A percentile compares a stretch with the other conserved stretches of the same genome.
Conservation (phyloP, 2,888 invertebrate genomes). For the Tachystola acroxantha region DNA sequence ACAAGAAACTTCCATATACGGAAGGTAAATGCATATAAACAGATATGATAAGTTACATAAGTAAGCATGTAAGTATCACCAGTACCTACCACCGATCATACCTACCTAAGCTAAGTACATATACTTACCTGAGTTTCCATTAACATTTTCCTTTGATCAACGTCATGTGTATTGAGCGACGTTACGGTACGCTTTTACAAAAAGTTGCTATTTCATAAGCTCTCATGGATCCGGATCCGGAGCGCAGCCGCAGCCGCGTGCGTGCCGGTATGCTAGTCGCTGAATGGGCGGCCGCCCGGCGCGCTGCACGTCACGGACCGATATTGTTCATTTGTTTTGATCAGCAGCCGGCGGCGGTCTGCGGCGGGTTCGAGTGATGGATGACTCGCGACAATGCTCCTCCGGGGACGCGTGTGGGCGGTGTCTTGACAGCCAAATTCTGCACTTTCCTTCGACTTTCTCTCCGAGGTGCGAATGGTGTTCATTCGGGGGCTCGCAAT, state of each 20-base stretch:
- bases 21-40: no score
- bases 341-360: conserved; percentile 37
- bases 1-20: no score
- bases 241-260: neutral
- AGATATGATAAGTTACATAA: no score
- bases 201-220: no score
- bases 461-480: conserved; percentile 76
- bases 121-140: no score
- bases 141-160: no score
- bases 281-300: conserved; percentile 3
- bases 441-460: conserved; percentile 77
- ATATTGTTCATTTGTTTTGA: conserved; percentile 53
- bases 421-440: conserved; percentile 70
- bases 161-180: no score
- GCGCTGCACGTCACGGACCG: conserved; percentile 18
- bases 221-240: neutral
- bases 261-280: neutral
- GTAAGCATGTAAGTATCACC: no score
- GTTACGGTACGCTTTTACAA: no score
- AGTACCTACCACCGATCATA: no score
- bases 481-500: conserved; percentile 67
- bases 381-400: conserved; percentile 69
- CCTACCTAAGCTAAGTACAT: no score
- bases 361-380: conserved; percentile 52
- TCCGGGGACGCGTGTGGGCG: conserved; percentile 71